Evolutionary conservation across 64 coral and sea anemone species (phyloP), one percentile per base, ranked within the genome.

Genomic region (Dendronephthya gigantea): DNA sequence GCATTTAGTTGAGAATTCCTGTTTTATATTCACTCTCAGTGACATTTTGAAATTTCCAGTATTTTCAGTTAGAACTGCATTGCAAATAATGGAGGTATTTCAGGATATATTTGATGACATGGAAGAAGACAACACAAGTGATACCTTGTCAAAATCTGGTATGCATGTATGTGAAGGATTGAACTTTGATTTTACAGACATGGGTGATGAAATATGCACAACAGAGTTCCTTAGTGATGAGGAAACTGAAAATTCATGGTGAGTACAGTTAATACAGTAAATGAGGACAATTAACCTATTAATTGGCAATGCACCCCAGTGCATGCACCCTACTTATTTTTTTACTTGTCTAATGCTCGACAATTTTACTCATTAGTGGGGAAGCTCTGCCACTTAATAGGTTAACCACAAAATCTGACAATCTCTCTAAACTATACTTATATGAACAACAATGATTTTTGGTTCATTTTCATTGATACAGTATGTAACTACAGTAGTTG

Each of bases 71-170:
- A 1, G 32, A 79, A 34, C 16, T 34, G 72, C 31, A 36, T 79
- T 79, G 72, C 72, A 35, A 79, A 35, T 34, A 79, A 11, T 79
- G 36, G 72, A 79, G 36, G 72, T 34, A 79, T 35, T 79, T 79
- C 72, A 79, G 72, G 31, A 34, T 1, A 39, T 79, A 35, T 79
- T 79, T 79, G 69, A 79, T 79, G 72, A 36, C 36, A 36, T 79
- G 72, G 72, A 79, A 79, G 72, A 79, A 79, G 72, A 74, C 6
- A 74, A 30, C 31, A 79, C 0, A 34, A 17, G 6, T 79, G 72
- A 79, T 1, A 22, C 1, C 25, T 62, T n/a, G n/a, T n/a, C n/a
- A n/a, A n/a, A 62, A 62, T 1, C 7, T 27, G 19, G 7, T n/a
- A 6, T 62, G 55, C 17, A 62, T 22, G 19, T 0, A 4, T 4